Percentiles rank a stretch among this genome's conserved stretches.
Conservation (phyloP, 2,888 invertebrate genomes). For the Chrysolina oricalcia region DNA sequence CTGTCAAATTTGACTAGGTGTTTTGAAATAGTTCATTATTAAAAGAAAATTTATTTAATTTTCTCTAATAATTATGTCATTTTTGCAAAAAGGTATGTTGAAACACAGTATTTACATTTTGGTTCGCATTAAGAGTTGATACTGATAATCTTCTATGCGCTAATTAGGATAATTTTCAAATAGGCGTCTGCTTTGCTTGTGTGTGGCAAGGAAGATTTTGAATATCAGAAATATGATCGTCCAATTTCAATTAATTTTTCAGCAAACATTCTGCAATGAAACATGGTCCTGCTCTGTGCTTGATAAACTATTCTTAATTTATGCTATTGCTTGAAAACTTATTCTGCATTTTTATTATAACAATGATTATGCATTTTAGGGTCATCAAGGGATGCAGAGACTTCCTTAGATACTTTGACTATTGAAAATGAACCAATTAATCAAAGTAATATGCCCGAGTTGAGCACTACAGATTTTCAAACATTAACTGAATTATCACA, state of each 20-base stretch:
- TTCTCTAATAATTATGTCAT: slow-evolving; percentile 58
- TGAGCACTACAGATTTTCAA: slow-evolving; percentile 64
- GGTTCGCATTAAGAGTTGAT: neutral
- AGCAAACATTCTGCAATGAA: neutral
- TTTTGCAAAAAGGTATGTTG: slow-evolving; percentile 61
- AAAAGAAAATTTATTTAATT: slow-evolving; percentile 53
- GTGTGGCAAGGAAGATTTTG: slow-evolving; percentile 50
- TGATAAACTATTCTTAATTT: neutral
- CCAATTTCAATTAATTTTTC: neutral
- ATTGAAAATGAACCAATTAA: slow-evolving; percentile 61
- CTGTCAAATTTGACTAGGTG: slow-evolving; percentile 65
- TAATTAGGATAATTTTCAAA: slow-evolving; percentile 45
- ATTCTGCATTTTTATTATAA: neutral
- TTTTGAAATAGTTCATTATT: slow-evolving; percentile 65
- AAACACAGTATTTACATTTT: slow-evolving; percentile 22
- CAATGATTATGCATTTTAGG: slow-evolving; percentile 54
- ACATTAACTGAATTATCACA: slow-evolving; percentile 66
- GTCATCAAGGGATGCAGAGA: slow-evolving; percentile 60
- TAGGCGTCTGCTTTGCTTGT: slow-evolving; percentile 56
- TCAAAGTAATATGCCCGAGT: slow-evolving; percentile 60
- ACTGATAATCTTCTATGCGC: slow-evolving; percentile 4
- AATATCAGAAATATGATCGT: slow-evolving; percentile 28
- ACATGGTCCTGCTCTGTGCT: neutral
- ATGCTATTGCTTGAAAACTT: neutral
- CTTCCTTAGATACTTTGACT: slow-evolving; percentile 61